Base-by-base conservation (phyloP, 1,140 invertebrate species). In the Amphibalanus amphitrite region DNA sequence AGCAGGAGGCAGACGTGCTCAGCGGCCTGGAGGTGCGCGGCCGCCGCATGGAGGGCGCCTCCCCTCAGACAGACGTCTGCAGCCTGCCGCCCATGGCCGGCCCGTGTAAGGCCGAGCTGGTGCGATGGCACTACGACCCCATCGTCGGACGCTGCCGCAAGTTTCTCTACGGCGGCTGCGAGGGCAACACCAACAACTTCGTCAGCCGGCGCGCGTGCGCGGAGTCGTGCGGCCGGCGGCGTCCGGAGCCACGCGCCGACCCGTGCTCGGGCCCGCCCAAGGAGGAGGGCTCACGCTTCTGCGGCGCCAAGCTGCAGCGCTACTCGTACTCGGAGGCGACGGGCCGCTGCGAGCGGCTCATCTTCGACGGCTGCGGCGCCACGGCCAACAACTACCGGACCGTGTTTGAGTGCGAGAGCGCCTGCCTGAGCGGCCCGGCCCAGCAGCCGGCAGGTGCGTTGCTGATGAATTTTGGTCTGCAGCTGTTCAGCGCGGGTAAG, bases 111-210 rank as follows among this genome's bases (percentile, higher is more conserved):
- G 83, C 83, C 0, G 82, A 83, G 28, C 80, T 86, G 47, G 82
- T 82, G 70, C 83, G 86, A 65, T 97, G 90, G 89, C 93, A 90
- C 81, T 70, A 70, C 64, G 29, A 70, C 70, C 65, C 70, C 3
- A 28, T 47, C 28, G 69, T 69, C 40, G 71, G 69, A 20, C 38
- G 29, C 17, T 85, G 84, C 74, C 79, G 82, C 71, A 71, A 77
- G 72, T 86, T 86, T 75, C 75, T 82, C 26, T 85, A 83, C 74
- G 80, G 83, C 30, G 84, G 84, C 25, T 85, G 84, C 75, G 78
- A 80, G 28, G 84, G 82, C 38, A 85, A 86, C 75, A 77, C 76
- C n/a, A 85, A 85, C 75, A 82, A 83, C 74, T 85, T 85, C 74
- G 76, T 79, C 8, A 79, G 78, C 15, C 70, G 76, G 28, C 77